These are phyloP conservation scores for Callospermophilus lateralis DNA, from an alignment of 2,113 vertebrate species.

Conservation along the genomic window DNA sequence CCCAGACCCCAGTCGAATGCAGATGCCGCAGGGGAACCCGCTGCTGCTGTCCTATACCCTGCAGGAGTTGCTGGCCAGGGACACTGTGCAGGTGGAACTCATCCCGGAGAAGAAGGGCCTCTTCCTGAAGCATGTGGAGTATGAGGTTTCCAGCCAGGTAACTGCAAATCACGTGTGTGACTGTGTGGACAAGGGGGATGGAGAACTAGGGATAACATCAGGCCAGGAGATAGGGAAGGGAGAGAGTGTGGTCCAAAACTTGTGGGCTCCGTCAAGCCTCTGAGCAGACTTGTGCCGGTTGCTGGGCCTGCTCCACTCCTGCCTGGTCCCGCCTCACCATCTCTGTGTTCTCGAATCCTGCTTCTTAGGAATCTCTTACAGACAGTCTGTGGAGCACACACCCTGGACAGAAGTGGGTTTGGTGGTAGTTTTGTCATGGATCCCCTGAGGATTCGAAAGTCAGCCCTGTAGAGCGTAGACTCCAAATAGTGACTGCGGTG, in stretches of 20 bases:
- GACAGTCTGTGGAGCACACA: background rate
- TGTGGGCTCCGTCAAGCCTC: background rate
- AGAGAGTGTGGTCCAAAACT: fast-evolving
- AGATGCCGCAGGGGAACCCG: constrained; percentile 90
- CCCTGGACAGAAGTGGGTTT: fast-evolving
- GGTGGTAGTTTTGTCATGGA: background rate
- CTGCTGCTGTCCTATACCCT: constrained; percentile 92
- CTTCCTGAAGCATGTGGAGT: constrained; percentile 99
- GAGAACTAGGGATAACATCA: fast-evolving
- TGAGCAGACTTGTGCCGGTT: background rate
- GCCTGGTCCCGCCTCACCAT: fast-evolving
- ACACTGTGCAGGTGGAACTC: constrained; percentile 94
- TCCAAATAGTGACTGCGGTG: background rate
- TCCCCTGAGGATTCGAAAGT: background rate
- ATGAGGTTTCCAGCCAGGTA: constrained; percentile 97
- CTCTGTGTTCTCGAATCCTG: background rate
- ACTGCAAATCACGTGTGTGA: background rate
- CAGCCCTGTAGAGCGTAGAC: background rate
- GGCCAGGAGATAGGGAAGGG: background rate
- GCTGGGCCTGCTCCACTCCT: background rate
- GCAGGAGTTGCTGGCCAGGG: constrained; percentile 92
- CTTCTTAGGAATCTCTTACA: fast-evolving
- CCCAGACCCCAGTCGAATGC: constrained; percentile 89
- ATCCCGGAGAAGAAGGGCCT: constrained; percentile 99
- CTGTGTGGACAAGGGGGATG: fast-evolving